Conservation (phyloP, 1,140 invertebrate genomes). For the Drosophila auraria region DNA sequence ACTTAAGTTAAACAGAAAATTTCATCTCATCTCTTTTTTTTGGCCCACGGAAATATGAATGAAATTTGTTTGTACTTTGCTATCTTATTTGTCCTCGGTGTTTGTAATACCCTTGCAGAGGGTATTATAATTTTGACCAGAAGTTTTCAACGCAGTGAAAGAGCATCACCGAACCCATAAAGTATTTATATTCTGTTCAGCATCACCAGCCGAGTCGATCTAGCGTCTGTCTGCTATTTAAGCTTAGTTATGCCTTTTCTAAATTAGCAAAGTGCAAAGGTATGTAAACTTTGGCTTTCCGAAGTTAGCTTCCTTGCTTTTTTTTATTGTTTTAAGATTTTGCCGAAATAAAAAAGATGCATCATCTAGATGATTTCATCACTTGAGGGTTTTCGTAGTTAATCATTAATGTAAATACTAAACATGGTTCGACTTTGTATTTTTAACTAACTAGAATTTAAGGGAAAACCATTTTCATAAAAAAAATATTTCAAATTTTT, state of each 20-base stretch:
- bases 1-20: slow-evolving; percentile 7
- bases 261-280: too few relatives aligned
- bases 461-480: too few relatives aligned
- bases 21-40: neutral
- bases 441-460: neutral
- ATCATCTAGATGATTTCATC: neutral
- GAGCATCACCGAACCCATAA: too few relatives aligned
- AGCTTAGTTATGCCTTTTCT: too few relatives aligned
- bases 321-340: neutral
- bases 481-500: neutral
- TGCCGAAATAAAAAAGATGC: neutral
- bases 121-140: neutral
- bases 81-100: neutral
- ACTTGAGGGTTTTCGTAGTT: neutral
- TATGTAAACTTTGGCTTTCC: too few relatives aligned
- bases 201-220: too few relatives aligned
- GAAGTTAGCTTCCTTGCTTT: too few relatives aligned
- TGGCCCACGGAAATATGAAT: slow-evolving; percentile 4
- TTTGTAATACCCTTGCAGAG: neutral
- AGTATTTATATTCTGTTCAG: too few relatives aligned
- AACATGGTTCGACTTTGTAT: neutral
- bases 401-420: neutral
- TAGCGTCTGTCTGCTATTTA: too few relatives aligned
- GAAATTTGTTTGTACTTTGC: neutral
- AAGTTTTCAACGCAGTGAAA: too few relatives aligned